Evolutionary conservation across 2,888 invertebrate species (phyloP).

Genomic region (Amphipyra berbera): DNA sequence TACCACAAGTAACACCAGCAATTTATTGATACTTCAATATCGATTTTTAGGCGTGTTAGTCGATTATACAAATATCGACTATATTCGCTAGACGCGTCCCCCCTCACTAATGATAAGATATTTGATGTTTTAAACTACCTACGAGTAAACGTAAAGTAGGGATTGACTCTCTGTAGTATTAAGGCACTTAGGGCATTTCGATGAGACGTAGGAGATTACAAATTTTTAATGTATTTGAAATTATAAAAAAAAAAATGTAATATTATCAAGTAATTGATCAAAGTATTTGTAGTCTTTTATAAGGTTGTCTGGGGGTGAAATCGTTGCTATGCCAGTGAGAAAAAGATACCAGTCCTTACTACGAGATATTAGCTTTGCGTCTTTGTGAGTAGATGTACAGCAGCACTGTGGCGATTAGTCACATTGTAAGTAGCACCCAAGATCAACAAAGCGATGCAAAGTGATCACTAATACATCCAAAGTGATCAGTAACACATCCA

Average conservation of each 20-base stretch:
- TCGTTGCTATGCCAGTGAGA: conserved; percentile 43
- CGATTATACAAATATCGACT: neutral
- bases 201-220: conserved; percentile 66
- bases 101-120: conserved; percentile 49
- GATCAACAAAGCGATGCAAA: too few species aligned
- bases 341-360: neutral
- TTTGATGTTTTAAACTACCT: conserved; percentile 65
- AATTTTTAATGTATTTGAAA: conserved; percentile 61
- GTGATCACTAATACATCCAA: too few species aligned
- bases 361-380: too few species aligned
- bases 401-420: too few species aligned
- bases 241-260: conserved; percentile 55
- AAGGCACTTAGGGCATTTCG: conserved; percentile 70
- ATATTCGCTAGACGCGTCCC: conserved; percentile 35
- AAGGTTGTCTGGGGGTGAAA: conserved; percentile 68
- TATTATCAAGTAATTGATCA: conserved; percentile 71
- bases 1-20: too few species aligned
- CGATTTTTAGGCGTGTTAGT: neutral
- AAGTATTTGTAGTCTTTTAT: conserved; percentile 81
- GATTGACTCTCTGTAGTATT: conserved; percentile 74
- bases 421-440: too few species aligned
- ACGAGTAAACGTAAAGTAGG: conserved; percentile 61
- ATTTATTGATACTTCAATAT: too few species aligned
- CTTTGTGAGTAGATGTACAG: too few species aligned
- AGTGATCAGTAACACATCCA: too few species aligned